Percentiles rank a stretch among this genome's conserved stretches.
Evolutionary conservation across 2,113 vertebrate species (phyloP).

Genomic region (Madoqua kirkii): DNA sequence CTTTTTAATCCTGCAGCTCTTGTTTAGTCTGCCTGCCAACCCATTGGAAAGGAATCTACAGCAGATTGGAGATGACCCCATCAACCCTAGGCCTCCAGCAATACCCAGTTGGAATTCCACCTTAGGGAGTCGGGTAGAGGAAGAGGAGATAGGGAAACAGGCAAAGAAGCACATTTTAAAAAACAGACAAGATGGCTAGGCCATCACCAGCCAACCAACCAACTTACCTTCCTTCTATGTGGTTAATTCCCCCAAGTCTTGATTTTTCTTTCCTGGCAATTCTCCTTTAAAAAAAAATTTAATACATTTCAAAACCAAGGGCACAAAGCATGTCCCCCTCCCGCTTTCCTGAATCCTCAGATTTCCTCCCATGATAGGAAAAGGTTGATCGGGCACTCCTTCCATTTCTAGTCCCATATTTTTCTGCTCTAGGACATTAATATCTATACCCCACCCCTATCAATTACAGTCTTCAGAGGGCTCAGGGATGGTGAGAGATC

Average conservation of each 20-base stretch:
- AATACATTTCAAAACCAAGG: constrained; percentile 55
- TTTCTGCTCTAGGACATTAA: not conserved
- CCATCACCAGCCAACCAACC: constrained; percentile 38
- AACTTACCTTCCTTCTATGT: constrained; percentile 48
- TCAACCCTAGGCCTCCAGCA: constrained; percentile 27
- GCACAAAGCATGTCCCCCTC: not conserved
- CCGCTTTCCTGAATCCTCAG: not conserved
- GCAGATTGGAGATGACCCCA: not conserved
- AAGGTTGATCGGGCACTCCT: not conserved
- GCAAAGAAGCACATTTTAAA: constrained; percentile 67
- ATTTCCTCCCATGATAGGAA: not conserved
- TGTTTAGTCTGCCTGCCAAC: constrained; percentile 28
- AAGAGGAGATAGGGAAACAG: not conserved
- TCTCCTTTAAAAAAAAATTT: constrained; percentile 43
- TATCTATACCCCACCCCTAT: constrained; percentile 25
- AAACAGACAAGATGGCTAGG: constrained; percentile 26
- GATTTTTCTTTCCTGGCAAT: not conserved
- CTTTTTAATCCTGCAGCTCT: not conserved
- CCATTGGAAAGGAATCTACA: not conserved
- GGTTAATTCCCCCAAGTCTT: constrained; percentile 35
- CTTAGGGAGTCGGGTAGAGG: not conserved
- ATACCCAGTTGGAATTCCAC: constrained; percentile 34
- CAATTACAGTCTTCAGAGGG: constrained; percentile 54
- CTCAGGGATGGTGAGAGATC: constrained; percentile 73
- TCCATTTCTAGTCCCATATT: not conserved